phyloP scores from a whole-genome alignment of 2,888 invertebrate genomes.

The Lasioglossum calceatum region DNA sequence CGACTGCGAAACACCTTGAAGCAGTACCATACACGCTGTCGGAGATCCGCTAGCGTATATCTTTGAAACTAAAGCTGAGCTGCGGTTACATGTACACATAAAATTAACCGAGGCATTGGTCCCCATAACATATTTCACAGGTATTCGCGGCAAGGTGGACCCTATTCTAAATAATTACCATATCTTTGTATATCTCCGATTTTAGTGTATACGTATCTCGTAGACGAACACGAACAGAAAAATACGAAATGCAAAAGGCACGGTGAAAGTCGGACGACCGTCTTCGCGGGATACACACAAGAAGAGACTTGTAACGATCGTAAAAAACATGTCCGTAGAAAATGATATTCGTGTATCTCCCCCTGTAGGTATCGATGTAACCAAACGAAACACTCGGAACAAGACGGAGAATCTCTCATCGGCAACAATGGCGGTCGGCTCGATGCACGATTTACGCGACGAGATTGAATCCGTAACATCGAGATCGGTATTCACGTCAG shows the following conservation, averaged over 20 bases:
- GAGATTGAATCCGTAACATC: conserved; percentile 53
- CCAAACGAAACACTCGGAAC: conserved; percentile 22
- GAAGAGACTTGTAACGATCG: neutral
- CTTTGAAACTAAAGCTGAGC: conserved; percentile 8
- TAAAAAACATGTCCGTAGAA: conserved; percentile 1
- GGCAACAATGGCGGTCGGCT: conserved; percentile 36
- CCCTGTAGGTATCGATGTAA: neutral
- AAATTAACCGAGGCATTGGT: neutral
- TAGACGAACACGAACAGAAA: neutral
- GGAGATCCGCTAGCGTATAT: neutral
- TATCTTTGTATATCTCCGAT: neutral
- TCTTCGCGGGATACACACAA: neutral
- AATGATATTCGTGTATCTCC: conserved; percentile 28
- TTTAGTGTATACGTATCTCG: neutral
- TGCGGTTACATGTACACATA: neutral
- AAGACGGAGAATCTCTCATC: conserved; percentile 36
- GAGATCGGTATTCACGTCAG: conserved; percentile 24
- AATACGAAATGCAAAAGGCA: neutral
- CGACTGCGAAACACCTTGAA: neutral
- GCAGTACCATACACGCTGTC: neutral
- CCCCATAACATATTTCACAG: conserved; percentile 6
- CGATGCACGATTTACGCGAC: conserved; percentile 44
- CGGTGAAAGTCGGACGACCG: neutral
- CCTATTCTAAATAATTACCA: conserved; percentile 6
- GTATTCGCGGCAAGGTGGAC: neutral